Evolutionary conservation across 2,888 invertebrate species (phyloP).

Genomic region (Hipparchia semele): DNA sequence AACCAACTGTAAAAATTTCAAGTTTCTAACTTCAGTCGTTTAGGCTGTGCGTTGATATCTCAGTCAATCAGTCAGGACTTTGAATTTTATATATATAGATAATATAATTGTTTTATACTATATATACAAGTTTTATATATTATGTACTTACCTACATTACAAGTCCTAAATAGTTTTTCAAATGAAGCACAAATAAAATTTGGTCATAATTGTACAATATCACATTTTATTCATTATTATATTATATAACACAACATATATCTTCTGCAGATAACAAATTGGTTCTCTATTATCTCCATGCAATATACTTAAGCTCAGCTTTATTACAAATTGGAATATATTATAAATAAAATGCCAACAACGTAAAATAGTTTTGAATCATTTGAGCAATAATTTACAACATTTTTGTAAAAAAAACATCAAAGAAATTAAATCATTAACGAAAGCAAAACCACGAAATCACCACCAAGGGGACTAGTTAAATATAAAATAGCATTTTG

Average conservation of each 20-base stretch:
- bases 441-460: neutral
- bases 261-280: constrained; percentile 71
- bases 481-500: neutral
- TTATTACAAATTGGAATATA: constrained; percentile 71
- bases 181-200: constrained; percentile 38
- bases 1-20: too few relatives aligned
- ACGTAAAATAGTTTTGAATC: constrained; percentile 50
- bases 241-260: constrained; percentile 78
- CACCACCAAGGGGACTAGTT: neutral
- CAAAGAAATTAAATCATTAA: neutral
- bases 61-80: too few relatives aligned
- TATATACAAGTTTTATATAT: too few relatives aligned
- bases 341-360: constrained; percentile 77
- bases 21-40: too few relatives aligned
- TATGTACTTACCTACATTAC: too few relatives aligned
- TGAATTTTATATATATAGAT: too few relatives aligned
- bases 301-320: constrained; percentile 64
- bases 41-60: too few relatives aligned
- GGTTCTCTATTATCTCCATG: constrained; percentile 58
- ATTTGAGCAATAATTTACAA: constrained; percentile 17
- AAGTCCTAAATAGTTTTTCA: neutral
- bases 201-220: constrained; percentile 61
- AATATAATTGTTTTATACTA: too few relatives aligned
- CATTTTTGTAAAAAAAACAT: neutral
- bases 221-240: constrained; percentile 79